These are phyloP conservation scores for Trichonephila clavata DNA, from an alignment of 1,140 invertebrate species.

Conservation along the genomic window DNA sequence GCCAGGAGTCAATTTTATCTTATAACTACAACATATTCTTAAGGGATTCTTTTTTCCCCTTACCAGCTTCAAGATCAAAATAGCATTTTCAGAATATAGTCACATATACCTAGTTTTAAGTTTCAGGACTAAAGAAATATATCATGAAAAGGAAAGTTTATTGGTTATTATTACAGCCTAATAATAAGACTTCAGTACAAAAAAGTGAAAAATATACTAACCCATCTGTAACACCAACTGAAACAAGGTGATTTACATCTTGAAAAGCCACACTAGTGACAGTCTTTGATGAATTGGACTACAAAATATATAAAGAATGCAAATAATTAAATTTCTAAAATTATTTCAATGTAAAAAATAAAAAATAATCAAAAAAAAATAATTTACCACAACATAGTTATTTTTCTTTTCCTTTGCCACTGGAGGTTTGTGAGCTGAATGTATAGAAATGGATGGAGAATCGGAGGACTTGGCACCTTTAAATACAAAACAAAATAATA, in stretches of 20 bases:
- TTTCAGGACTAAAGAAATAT: too few relatives aligned
- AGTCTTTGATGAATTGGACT: conserved; percentile 80
- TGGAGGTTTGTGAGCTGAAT: not conserved
- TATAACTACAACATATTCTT: too few relatives aligned
- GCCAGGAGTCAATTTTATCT: too few relatives aligned
- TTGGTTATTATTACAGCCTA: too few relatives aligned
- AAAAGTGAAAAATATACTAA: conserved; percentile 78
- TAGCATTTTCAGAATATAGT: too few relatives aligned
- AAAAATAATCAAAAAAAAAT: not conserved
- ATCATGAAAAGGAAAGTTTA: too few relatives aligned
- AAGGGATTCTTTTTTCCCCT: too few relatives aligned
- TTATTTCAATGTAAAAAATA: not conserved
- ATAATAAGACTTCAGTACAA: too few relatives aligned
- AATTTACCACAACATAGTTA: not conserved
- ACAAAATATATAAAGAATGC: not conserved
- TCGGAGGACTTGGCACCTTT: not conserved
- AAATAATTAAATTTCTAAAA: not conserved
- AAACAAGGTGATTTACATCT: conserved; percentile 88
- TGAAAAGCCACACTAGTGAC: conserved; percentile 91
- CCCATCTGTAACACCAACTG: conserved; percentile 91
- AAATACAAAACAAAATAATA: not conserved
- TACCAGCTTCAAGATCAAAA: too few relatives aligned
- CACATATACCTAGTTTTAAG: too few relatives aligned
- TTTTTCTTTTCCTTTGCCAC: not conserved
- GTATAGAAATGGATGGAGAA: not conserved